A percentile compares a stretch with the other conserved stretches of the same genome.
Evolutionary conservation across 2,113 vertebrate species (phyloP).

Genomic region (Phyllopteryx taeniolatus): DNA sequence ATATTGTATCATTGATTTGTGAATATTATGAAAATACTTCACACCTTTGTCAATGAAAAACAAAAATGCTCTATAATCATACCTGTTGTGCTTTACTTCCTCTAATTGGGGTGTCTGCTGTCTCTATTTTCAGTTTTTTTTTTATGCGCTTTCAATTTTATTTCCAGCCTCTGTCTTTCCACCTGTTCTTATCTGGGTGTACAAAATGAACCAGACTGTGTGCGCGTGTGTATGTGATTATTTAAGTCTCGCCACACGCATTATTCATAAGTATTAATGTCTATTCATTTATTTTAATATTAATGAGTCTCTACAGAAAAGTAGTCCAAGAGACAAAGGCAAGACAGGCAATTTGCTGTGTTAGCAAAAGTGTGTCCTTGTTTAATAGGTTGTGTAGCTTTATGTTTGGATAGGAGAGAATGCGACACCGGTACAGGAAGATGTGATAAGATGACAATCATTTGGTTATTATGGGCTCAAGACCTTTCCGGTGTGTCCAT

Average conservation of each 20-base stretch:
- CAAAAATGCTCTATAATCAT: not conserved
- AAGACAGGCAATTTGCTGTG: conserved; percentile 6
- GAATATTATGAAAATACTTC: not conserved
- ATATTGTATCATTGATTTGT: not conserved
- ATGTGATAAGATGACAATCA: conserved; percentile 44
- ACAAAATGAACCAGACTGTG: conserved; percentile 20
- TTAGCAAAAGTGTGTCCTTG: conserved; percentile 14
- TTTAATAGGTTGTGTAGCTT: not conserved
- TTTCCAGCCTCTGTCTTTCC: conserved; percentile 20
- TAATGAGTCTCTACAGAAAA: conserved; percentile 47
- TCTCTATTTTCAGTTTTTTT: not conserved
- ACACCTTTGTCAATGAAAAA: not conserved
- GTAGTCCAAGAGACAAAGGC: conserved; percentile 37
- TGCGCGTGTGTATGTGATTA: conserved; percentile 6
- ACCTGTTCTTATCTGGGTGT: conserved; percentile 5
- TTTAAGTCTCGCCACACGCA: conserved; percentile 32
- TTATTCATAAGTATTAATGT: conserved; percentile 64
- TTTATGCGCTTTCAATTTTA: conserved; percentile 8
- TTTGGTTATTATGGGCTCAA: conserved; percentile 21
- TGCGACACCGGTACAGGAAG: conserved; percentile 34
- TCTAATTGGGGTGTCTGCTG: not conserved
- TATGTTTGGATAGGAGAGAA: conserved; percentile 4
- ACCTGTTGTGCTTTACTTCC: not conserved
- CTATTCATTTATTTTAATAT: conserved; percentile 65
- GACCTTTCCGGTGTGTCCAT: conserved; percentile 6